phyloP scores from a whole-genome alignment of 2,113 vertebrate species.

The Raja brachyura region DNA sequence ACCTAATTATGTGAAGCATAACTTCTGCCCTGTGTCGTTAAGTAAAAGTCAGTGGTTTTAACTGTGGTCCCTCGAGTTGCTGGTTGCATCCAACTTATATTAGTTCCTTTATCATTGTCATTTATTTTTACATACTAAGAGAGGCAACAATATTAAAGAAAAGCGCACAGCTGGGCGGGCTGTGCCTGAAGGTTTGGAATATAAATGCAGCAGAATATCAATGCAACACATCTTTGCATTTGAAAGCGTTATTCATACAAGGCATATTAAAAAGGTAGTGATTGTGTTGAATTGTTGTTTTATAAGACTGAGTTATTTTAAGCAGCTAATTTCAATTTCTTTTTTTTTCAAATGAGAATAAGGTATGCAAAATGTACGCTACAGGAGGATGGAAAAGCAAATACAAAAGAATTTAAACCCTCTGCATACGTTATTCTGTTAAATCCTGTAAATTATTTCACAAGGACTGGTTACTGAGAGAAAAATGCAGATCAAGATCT shows the following conservation, averaged over 20 bases:
- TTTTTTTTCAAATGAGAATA: background rate
- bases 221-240: slow-evolving; percentile 16
- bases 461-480: background rate
- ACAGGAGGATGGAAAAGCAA: too few species aligned
- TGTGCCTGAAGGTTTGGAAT: slow-evolving; percentile 14
- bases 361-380: background rate
- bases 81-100: background rate
- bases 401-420: background rate
- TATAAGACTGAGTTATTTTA: slow-evolving; percentile 5
- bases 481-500: background rate
- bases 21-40: background rate
- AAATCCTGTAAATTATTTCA: background rate
- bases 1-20: background rate
- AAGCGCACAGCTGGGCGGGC: slow-evolving; percentile 1
- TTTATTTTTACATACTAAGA: slow-evolving; percentile 26
- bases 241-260: background rate
- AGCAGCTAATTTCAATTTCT: background rate
- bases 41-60: slow-evolving; percentile 6
- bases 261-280: background rate
- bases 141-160: background rate
- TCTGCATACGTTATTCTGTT: background rate
- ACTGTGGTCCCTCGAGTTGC: background rate
- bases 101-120: background rate
- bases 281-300: background rate
- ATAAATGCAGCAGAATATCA: slow-evolving; percentile 20